Conservation (phyloP, 2,113 vertebrate species). For the Cardinalis cardinalis region DNA sequence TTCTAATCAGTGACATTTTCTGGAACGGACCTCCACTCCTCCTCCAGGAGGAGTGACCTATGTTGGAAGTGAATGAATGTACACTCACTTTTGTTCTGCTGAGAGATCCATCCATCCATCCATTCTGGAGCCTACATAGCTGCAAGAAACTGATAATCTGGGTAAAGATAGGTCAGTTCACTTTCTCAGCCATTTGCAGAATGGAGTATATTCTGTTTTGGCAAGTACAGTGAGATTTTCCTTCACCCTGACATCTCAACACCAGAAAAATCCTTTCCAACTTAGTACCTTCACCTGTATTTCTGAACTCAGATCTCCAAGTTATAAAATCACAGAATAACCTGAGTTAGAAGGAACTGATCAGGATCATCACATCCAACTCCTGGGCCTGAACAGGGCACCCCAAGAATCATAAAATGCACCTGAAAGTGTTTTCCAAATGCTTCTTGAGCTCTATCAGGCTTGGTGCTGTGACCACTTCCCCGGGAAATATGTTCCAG, state of each 20-base stretch:
- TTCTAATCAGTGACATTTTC: not conserved
- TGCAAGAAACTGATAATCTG: not conserved
- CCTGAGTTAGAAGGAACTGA: not conserved
- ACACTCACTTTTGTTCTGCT: not conserved
- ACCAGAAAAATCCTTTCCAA: not conserved
- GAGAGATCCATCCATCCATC: not conserved
- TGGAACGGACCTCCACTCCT: not conserved
- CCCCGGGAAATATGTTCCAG: rapidly evolving
- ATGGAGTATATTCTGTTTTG: not conserved
- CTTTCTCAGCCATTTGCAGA: not conserved
- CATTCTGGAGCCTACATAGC: rapidly evolving
- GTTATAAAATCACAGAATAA: not conserved
- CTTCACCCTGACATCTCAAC: not conserved
- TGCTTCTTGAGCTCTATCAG: not conserved
- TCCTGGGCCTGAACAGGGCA: not conserved
- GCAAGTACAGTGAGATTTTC: not conserved
- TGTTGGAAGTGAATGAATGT: not conserved
- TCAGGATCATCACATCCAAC: not conserved
- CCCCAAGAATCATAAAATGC: not conserved
- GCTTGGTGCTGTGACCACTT: not conserved
- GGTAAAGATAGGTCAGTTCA: not conserved
- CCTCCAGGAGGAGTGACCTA: not conserved
- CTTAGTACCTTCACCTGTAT: not conserved
- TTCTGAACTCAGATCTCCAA: not conserved
- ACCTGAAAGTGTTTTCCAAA: not conserved